phyloP scores from a whole-genome alignment of 2,888 invertebrate species.

The Dinocampus coccinellae region DNA sequence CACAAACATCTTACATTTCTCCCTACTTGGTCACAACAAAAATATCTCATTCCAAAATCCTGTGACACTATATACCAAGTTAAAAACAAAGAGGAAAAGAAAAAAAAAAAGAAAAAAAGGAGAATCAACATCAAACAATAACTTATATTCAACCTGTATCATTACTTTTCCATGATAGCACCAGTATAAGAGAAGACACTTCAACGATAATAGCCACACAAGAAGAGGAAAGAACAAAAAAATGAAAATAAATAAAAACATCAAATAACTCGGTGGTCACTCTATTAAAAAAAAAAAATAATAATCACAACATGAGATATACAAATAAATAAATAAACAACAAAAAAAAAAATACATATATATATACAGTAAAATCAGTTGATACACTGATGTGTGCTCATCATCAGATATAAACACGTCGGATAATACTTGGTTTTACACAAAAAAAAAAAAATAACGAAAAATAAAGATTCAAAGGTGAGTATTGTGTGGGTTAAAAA shows the following conservation, averaged over 20 bases:
- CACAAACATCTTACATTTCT: conserved; percentile 10
- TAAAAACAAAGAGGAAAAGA: conserved; percentile 34
- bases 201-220: not conserved
- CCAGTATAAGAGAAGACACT: conserved; percentile 10
- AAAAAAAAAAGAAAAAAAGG: too few species aligned
- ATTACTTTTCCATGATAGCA: conserved; percentile 56
- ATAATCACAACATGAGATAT: too few species aligned
- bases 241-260: conserved; percentile 9
- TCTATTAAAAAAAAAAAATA: too few species aligned
- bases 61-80: conserved; percentile 50
- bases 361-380: too few species aligned
- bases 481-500: conserved; percentile 58
- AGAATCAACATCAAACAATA: conserved; percentile 61
- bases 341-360: too few species aligned
- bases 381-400: too few species aligned
- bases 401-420: too few species aligned
- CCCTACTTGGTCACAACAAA: too few species aligned
- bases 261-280: too few species aligned
- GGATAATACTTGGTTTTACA: not conserved
- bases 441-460: too few species aligned
- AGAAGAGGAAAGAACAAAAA: conserved; percentile 27
- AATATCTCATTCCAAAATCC: conserved; percentile 55
- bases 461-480: conserved; percentile 43
- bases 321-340: too few species aligned
- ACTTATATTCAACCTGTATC: conserved; percentile 62